Conservation (phyloP, 2,888 invertebrate genomes). For the Hypomecis atomaria region DNA sequence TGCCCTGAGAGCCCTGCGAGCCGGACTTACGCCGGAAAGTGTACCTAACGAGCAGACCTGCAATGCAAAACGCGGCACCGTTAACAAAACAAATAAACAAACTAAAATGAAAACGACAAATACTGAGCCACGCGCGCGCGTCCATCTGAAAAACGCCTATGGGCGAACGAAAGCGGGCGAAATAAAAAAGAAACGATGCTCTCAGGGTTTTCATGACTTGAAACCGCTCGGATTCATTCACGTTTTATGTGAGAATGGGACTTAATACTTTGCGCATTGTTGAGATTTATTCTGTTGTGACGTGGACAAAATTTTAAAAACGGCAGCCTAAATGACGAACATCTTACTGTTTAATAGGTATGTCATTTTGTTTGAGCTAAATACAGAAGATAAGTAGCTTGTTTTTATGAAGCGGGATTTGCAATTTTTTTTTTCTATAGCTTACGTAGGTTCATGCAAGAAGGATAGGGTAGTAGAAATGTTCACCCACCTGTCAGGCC, state of each 20-base stretch:
- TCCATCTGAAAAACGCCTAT: conserved; percentile 81
- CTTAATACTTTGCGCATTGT: conserved; percentile 60
- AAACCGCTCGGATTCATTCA: conserved; percentile 71
- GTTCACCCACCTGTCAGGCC: conserved; percentile 86
- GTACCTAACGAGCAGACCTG: conserved; percentile 86
- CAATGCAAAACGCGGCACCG: conserved; percentile 84
- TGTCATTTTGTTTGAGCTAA: conserved; percentile 65
- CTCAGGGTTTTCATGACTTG: conserved; percentile 73
- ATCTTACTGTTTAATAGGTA: conserved; percentile 44
- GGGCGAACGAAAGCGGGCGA: conserved; percentile 78
- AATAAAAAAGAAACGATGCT: conserved; percentile 70
- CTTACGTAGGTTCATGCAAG: conserved; percentile 27
- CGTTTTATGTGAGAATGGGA: conserved; percentile 69
- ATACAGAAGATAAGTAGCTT: conserved; percentile 60
- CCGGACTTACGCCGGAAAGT: conserved; percentile 85
- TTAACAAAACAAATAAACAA: conserved; percentile 80
- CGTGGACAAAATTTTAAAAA: conserved; percentile 53
- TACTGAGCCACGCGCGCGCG: conserved; percentile 74
- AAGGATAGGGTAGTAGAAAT: conserved; percentile 20
- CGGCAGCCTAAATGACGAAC: conserved; percentile 52
- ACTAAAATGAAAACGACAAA: conserved; percentile 73
- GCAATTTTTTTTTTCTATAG: conserved; percentile 24
- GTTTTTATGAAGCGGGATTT: conserved; percentile 38
- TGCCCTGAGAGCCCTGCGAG: conserved; percentile 82
- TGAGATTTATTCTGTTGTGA: conserved; percentile 51